Percentiles rank a stretch among this genome's conserved stretches.
Evolutionary conservation across 2,113 vertebrate species (phyloP).

Genomic region (Sinosuthora webbiana): DNA sequence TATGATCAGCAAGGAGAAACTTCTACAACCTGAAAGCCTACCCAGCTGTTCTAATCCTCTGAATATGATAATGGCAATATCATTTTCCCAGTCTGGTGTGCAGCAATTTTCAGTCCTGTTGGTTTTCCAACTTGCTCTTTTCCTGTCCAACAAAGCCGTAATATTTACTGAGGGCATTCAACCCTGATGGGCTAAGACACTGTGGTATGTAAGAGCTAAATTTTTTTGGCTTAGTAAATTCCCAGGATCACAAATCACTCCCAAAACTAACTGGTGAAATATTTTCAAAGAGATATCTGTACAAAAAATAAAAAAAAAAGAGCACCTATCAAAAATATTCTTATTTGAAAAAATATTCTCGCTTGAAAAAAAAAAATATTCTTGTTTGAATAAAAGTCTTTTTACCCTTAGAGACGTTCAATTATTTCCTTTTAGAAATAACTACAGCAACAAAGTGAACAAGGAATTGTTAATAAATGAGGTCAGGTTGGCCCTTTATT

Average conservation of each 20-base stretch:
- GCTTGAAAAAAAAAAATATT: not conserved
- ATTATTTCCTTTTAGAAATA: not conserved
- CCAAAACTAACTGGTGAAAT: not conserved
- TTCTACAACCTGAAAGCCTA: not conserved
- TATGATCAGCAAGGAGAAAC: not conserved
- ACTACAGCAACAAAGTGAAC: not conserved
- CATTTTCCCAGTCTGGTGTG: not conserved
- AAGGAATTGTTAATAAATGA: not conserved
- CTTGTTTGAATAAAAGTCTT: not conserved
- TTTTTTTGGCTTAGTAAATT: not conserved
- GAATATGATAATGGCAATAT: not conserved
- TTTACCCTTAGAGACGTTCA: not conserved
- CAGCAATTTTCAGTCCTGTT: not conserved
- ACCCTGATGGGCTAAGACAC: not conserved
- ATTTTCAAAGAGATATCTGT: not conserved
- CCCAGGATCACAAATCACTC: not conserved
- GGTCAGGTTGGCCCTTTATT: not conserved
- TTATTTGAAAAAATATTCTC: not conserved
- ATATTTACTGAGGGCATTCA: conserved; percentile 19
- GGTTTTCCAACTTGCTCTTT: not conserved
- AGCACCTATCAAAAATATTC: not conserved
- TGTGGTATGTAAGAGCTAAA: not conserved
- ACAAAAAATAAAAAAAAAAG: not conserved
- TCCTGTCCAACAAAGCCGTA: not conserved
- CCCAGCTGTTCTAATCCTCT: not conserved